phyloP scores from a whole-genome alignment of 2,797 vertebrate genomes.

The Cuculus canorus region DNA sequence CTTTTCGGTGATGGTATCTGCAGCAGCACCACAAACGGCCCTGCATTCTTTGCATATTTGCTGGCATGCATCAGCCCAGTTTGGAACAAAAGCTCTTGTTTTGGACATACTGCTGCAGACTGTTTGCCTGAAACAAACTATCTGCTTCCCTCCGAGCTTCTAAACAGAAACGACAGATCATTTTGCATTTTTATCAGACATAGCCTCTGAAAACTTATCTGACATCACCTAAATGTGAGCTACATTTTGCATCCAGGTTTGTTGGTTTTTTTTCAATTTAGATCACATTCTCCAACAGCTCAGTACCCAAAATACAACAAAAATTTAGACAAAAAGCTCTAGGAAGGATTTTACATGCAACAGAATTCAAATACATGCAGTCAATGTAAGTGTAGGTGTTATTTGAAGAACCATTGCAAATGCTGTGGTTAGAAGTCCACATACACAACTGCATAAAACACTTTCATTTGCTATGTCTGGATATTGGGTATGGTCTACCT shows the following conservation, averaged over 20 bases:
- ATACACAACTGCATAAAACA: neutral
- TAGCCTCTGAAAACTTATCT: neutral
- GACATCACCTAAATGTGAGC: neutral
- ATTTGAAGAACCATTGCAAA: neutral
- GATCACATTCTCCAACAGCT: neutral
- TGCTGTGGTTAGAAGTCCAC: neutral
- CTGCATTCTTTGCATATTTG: constrained; percentile 62
- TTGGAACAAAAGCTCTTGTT: constrained; percentile 71
- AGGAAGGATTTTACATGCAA: neutral
- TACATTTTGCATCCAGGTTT: neutral
- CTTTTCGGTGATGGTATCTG: constrained; percentile 40
- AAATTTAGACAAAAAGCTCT: neutral
- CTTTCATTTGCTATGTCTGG: neutral
- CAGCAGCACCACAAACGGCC: constrained; percentile 36
- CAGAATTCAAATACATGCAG: neutral
- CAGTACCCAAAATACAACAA: neutral
- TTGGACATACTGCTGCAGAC: constrained; percentile 38
- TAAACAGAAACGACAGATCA: neutral
- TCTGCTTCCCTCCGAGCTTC: constrained; percentile 40
- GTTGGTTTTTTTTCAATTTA: neutral
- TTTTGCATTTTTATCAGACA: neutral
- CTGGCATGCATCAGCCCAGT: constrained; percentile 51
- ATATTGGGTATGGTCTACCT: neutral
- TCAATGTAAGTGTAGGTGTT: neutral
- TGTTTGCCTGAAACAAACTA: constrained; percentile 36